These are phyloP conservation scores for Tetragonula carbonaria DNA, from an alignment of 2,888 invertebrate genomes.

Conservation along the genomic window DNA sequence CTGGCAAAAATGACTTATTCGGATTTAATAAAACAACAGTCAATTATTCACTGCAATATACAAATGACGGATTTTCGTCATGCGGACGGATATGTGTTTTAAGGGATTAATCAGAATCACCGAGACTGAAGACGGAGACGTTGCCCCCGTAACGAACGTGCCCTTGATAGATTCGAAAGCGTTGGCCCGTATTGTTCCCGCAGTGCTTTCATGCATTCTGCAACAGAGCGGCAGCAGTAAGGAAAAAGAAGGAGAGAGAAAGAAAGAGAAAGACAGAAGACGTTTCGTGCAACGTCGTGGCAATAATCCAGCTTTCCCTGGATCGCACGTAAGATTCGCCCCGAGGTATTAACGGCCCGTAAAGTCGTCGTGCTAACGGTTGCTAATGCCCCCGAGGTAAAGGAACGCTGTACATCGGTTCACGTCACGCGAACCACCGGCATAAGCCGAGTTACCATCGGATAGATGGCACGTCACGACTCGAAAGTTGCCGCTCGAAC, in stretches of 20 bases:
- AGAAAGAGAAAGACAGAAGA: constrained; percentile 5
- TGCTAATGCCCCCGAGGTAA: constrained; percentile 63
- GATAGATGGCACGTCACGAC: constrained; percentile 58
- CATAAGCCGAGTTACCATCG: constrained; percentile 47
- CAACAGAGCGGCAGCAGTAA: neutral
- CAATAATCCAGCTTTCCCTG: constrained; percentile 49
- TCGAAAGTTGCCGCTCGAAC: constrained; percentile 47
- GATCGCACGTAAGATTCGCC: constrained; percentile 60
- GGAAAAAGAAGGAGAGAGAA: neutral
- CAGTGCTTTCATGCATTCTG: constrained; percentile 33
- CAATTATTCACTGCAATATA: too few species aligned
- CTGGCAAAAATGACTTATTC: too few species aligned
- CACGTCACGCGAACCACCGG: constrained; percentile 59
- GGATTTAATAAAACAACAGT: too few species aligned
- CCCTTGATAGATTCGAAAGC: neutral
- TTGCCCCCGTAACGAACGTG: neutral
- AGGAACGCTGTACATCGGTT: constrained; percentile 51
- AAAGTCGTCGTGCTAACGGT: constrained; percentile 61
- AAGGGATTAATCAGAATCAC: neutral
- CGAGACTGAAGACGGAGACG: neutral
- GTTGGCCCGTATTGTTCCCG: constrained; percentile 23
- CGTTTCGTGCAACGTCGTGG: constrained; percentile 57
- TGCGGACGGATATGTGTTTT: too few species aligned
- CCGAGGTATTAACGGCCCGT: constrained; percentile 58
- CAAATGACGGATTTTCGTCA: too few species aligned